phyloP scores from a whole-genome alignment of 2,888 invertebrate species.

The Leptopilina drosophilae region DNA sequence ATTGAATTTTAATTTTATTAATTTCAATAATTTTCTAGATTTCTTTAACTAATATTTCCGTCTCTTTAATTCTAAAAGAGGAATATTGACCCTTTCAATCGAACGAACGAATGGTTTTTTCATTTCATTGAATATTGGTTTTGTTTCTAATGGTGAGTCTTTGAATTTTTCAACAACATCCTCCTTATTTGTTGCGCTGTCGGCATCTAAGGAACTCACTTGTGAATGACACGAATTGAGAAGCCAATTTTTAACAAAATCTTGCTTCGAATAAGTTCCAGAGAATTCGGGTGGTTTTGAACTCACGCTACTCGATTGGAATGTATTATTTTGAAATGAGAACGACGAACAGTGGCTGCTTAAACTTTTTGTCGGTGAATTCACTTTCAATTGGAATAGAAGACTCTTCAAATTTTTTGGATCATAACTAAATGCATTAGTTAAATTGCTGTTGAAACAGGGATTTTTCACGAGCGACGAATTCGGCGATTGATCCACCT shows the following conservation, averaged over 20 bases:
- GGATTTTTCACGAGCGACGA: background rate
- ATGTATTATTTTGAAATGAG: background rate
- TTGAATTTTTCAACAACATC: constrained; percentile 32
- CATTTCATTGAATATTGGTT: background rate
- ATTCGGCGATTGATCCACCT: background rate
- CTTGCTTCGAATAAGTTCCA: background rate
- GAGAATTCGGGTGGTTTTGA: background rate
- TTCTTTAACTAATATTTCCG: background rate
- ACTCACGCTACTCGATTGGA: background rate
- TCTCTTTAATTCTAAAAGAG: constrained; percentile 1
- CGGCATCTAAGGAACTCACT: background rate
- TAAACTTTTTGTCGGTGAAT: background rate
- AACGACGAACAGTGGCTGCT: background rate
- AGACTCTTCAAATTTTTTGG: background rate
- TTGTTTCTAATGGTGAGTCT: background rate
- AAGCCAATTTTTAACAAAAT: constrained; percentile 9
- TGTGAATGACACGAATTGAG: background rate
- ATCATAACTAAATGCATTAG: background rate
- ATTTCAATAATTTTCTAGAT: background rate
- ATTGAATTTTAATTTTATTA: background rate
- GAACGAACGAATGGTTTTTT: constrained; percentile 12
- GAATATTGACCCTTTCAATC: background rate
- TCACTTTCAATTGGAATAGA: background rate
- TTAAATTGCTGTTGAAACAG: background rate
- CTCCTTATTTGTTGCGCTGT: constrained; percentile 29